A percentile compares a stretch with the other conserved stretches of the same genome.
Evolutionary conservation across 2,888 invertebrate species (phyloP).

Genomic region (Tetanocera ferruginea): DNA sequence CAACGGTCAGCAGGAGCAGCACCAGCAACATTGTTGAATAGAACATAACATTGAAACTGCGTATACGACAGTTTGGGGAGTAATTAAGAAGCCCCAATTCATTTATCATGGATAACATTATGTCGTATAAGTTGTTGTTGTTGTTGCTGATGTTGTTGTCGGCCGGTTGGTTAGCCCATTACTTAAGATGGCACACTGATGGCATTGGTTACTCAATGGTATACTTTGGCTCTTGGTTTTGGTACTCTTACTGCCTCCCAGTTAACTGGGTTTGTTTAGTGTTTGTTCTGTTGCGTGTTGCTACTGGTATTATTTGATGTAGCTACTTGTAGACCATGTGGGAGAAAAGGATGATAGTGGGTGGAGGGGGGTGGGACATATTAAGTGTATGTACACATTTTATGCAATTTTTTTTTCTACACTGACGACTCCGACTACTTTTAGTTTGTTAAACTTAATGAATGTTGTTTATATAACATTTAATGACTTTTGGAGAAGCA

Average conservation of each 20-base stretch:
- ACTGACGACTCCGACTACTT: neutral
- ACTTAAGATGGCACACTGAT: constrained; percentile 5
- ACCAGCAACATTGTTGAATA: constrained; percentile 1
- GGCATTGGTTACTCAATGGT: neutral
- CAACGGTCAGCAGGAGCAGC: constrained; percentile 33
- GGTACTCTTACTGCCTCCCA: neutral
- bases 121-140: constrained; percentile 37
- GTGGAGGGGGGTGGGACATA: neutral
- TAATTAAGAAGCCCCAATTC: constrained; percentile 67
- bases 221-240: neutral
- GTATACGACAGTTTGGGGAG: constrained; percentile 66
- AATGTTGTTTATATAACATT: constrained; percentile 52
- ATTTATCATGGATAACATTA: constrained; percentile 63
- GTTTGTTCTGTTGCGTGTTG: no score
- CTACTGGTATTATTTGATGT: no score
- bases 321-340: no score
- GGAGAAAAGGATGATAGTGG: neutral
- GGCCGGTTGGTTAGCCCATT: neutral
- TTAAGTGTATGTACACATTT: neutral
- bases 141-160: neutral
- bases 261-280: neutral
- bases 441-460: constrained; percentile 42
- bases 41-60: constrained; percentile 52
- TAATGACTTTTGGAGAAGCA: constrained; percentile 45
- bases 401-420: neutral